Evolutionary conservation across 2,113 vertebrate genomes (phyloP).

Genomic region (Lophochroa leadbeateri): DNA sequence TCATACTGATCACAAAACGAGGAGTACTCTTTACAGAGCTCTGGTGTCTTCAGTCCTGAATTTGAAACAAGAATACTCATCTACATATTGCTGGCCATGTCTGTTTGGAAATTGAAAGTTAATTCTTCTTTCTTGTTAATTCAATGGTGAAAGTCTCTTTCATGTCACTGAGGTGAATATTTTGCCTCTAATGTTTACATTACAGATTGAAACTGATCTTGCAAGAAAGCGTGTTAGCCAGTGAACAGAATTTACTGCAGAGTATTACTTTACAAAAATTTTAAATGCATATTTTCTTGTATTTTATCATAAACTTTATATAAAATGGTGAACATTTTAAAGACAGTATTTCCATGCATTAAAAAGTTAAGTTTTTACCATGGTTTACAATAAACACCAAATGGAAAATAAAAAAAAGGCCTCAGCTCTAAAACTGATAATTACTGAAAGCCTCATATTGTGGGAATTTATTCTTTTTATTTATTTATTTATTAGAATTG

Average conservation of each 20-base stretch:
- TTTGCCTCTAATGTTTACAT: constrained; percentile 46
- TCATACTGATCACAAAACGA: neutral
- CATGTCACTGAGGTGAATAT: constrained; percentile 9
- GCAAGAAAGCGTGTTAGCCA: constrained; percentile 1
- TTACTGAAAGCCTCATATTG: neutral
- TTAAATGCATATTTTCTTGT: constrained; percentile 19
- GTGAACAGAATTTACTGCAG: neutral
- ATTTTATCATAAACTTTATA: constrained; percentile 55
- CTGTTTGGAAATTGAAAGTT: neutral
- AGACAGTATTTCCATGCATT: constrained; percentile 20
- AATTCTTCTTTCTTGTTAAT: neutral
- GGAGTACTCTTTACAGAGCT: constrained; percentile 13
- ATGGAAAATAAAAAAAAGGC: neutral
- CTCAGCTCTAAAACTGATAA: neutral
- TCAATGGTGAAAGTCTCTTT: neutral
- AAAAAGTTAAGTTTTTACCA: neutral
- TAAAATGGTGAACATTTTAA: constrained; percentile 10
- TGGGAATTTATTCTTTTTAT: neutral
- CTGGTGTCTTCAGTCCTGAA: neutral
- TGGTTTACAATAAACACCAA: constrained; percentile 49
- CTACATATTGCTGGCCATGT: neutral
- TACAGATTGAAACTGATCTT: constrained; percentile 23
- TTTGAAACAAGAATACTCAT: neutral
- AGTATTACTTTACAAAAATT: constrained; percentile 27
- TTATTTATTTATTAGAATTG: neutral